Evolutionary conservation across 2,797 vertebrate species (phyloP), one percentile per base, ranked within the genome.

Genomic region (Pseudochromis fuscus): DNA sequence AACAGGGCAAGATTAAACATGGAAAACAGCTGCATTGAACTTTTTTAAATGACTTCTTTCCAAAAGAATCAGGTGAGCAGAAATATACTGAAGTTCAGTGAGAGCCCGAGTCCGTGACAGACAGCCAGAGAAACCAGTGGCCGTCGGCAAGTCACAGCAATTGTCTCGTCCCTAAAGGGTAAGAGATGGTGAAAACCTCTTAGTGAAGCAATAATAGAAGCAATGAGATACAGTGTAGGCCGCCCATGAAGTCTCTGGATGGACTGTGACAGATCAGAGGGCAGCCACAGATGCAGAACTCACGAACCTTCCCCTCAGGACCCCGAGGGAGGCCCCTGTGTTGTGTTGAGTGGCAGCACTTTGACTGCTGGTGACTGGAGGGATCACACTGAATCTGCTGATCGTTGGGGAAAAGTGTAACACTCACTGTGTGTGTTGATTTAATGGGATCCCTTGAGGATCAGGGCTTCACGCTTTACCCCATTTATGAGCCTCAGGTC

Each of bases 371-470:
- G 46, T 67, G 75, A 80, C 82, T 61, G 81, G 57, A 82, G 69
- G 68, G 79, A 82, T 79, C 71, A 31, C 53, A 28, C 42, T 65
- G 69, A 82, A 88, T 88, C 75, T 67, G 79, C 81, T 90, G 89
- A 89, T 83, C 35, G 24, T 65, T 19, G 58, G 48, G 57, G 63
- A 77, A 79, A 79, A 67, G 69, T 62, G 62, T 13, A 31, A 86
- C 80, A 80, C 72, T 58, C 76, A 55, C 65, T 27, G 4, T 67
- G 69, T 70, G 72, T 80, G 81, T 83, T 81, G 77, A 79, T 85
- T 82, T 91, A 90, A 90, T 92, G 73, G 85, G 81, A 81, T 90
- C 90, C 81, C 83, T 72, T 0, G 72, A 69, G 82, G 67, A 30
- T 67, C 72, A 48, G 58, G 50, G 67, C 68, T 75, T 84, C 79